Percentiles rank a stretch among this genome's conserved stretches.
These are phyloP conservation scores for Eubucco bourcierii DNA, from an alignment of 2,113 vertebrate genomes.

Conservation along the genomic window DNA sequence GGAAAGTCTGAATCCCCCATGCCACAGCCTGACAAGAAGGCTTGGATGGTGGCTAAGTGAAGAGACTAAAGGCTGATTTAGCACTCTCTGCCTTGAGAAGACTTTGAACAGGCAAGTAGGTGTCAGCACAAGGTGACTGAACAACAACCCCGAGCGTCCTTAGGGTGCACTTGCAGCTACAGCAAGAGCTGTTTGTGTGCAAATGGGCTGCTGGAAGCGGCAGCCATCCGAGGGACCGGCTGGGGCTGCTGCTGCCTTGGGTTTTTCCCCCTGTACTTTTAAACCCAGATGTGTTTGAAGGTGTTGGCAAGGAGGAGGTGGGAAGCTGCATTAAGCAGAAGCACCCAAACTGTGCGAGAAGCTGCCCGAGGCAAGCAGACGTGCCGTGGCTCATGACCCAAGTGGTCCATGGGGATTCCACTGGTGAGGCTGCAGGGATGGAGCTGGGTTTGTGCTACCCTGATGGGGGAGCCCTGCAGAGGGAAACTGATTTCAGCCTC, in stretches of 20 bases:
- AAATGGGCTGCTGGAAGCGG: not conserved
- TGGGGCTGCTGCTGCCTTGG: not conserved
- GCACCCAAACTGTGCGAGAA: fast-evolving
- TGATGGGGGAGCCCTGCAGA: not conserved
- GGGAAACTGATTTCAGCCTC: not conserved
- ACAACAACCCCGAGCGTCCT: not conserved
- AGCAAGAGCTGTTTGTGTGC: not conserved
- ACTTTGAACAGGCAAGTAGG: conserved; percentile 11
- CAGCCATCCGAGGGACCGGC: not conserved
- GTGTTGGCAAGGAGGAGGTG: not conserved
- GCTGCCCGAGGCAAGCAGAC: not conserved
- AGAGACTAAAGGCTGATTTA: not conserved
- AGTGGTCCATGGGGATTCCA: fast-evolving
- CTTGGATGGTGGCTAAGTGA: conserved; percentile 11
- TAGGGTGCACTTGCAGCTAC: not conserved
- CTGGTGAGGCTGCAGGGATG: fast-evolving
- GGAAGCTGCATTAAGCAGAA: not conserved
- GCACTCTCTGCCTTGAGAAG: not conserved
- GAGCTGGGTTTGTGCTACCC: not conserved
- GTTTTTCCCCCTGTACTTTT: not conserved
- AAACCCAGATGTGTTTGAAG: not conserved
- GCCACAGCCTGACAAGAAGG: conserved; percentile 16
- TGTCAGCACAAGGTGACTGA: conserved; percentile 28
- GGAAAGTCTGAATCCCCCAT: conserved; percentile 30
- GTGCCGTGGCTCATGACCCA: fast-evolving